A percentile compares a stretch with the other conserved stretches of the same genome.
These are phyloP conservation scores for Zapornia atra DNA, from an alignment of 2,113 vertebrate genomes.

Conservation along the genomic window DNA sequence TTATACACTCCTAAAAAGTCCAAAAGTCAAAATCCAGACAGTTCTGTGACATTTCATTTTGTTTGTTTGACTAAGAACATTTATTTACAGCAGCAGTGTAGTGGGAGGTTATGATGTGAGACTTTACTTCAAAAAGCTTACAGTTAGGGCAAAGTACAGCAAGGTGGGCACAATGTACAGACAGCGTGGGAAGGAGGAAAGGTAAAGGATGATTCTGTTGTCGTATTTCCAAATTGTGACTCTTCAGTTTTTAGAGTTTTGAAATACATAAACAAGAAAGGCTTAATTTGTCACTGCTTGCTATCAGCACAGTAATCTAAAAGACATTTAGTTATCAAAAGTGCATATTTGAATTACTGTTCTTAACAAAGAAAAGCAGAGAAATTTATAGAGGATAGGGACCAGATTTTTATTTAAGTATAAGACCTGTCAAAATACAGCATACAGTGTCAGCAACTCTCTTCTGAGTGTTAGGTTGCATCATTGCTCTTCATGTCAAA, in stretches of 20 bases:
- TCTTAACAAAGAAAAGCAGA: neutral
- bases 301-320: neutral
- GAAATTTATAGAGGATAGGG: neutral
- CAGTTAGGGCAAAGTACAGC: neutral
- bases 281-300: neutral
- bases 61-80: neutral
- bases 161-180: neutral
- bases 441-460: neutral
- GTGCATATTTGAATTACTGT: neutral
- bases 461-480: neutral
- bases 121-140: neutral
- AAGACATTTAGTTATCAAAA: neutral
- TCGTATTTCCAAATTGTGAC: neutral
- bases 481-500: neutral
- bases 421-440: slow-evolving; percentile 11
- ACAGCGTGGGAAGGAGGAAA: neutral
- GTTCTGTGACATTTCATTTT: neutral
- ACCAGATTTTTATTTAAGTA: neutral
- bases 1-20: neutral
- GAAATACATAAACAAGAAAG: neutral
- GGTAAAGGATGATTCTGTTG: neutral
- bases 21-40: neutral
- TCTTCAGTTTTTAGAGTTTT: neutral
- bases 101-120: neutral
- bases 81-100: neutral